phyloP scores from a whole-genome alignment of 1,140 invertebrate species.

The Euglossa dilemma region DNA sequence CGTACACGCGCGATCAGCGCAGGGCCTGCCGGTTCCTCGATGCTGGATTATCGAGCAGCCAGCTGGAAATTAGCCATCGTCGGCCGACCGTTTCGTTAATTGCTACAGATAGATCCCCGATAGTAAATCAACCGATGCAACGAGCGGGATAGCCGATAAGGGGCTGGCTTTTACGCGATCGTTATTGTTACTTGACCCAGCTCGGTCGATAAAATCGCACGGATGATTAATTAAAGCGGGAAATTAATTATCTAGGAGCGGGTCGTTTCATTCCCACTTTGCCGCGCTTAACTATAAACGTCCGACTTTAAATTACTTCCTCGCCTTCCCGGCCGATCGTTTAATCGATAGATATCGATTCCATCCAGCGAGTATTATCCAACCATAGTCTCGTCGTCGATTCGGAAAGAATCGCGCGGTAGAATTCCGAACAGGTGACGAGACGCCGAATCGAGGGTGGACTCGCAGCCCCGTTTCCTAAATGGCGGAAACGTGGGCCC shows the following conservation, averaged over 20 bases:
- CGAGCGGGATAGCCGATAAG: slow-evolving; percentile 23
- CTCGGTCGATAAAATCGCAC: slow-evolving; percentile 46
- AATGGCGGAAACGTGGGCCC: background rate
- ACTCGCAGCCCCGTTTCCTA: no score
- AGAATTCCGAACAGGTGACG: no score
- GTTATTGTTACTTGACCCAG: slow-evolving; percentile 33
- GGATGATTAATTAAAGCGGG: slow-evolving; percentile 61
- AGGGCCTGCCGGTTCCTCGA: no score
- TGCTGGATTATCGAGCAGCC: background rate
- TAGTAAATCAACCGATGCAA: slow-evolving; percentile 5
- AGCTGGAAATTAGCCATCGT: background rate
- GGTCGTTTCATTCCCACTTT: slow-evolving; percentile 48
- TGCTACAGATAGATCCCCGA: slow-evolving; percentile 5
- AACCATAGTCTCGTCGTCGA: slow-evolving; percentile 25
- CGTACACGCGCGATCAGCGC: background rate
- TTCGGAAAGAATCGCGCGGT: background rate
- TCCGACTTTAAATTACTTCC: slow-evolving; percentile 61
- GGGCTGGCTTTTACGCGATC: slow-evolving; percentile 29
- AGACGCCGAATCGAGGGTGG: no score
- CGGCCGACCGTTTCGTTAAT: slow-evolving; percentile 37
- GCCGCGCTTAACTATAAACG: slow-evolving; percentile 48
- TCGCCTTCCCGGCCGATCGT: slow-evolving; percentile 56
- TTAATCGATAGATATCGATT: slow-evolving; percentile 60
- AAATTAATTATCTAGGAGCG: slow-evolving; percentile 65
- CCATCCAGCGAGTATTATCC: slow-evolving; percentile 47